Percentiles rank a stretch among this genome's conserved stretches.
Evolutionary conservation across 2,797 vertebrate species (phyloP).

Genomic region (Geranospiza caerulescens): DNA sequence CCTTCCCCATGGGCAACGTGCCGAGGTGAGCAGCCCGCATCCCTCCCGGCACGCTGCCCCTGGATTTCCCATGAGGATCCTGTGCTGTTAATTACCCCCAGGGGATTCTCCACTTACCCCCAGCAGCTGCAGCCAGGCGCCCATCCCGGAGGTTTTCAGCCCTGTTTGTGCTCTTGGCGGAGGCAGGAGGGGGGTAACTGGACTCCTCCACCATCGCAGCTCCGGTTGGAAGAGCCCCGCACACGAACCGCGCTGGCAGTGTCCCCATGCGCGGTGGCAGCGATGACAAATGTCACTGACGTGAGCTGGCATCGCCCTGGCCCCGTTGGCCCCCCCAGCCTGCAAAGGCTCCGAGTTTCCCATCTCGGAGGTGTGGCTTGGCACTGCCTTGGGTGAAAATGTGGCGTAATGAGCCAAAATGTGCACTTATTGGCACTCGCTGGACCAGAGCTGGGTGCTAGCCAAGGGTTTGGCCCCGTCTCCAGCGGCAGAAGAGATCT

Average conservation of each 20-base stretch:
- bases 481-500: neutral
- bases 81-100: accelerated
- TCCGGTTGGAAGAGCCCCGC: neutral
- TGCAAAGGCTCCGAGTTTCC: neutral
- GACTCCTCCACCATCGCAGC: neutral
- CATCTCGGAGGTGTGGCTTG: neutral
- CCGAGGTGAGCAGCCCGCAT: neutral
- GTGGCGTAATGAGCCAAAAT: neutral
- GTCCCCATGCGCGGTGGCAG: conserved; percentile 12
- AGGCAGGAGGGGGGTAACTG: neutral
- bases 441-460: neutral
- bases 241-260: neutral
- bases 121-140: accelerated
- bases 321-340: neutral
- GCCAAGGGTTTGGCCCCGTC: neutral
- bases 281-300: conserved; percentile 74
- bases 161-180: accelerated
- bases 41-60: accelerated
- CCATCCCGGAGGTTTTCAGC: accelerated
- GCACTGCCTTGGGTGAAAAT: neutral
- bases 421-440: neutral
- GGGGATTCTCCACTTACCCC: neutral
- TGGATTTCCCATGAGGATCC: neutral
- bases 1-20: accelerated
- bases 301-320: conserved; percentile 51